Evolutionary conservation across 92 coral and sea anemone species (phyloP), one percentile per base, ranked within the genome.

Genomic region (Phenganax marumi): DNA sequence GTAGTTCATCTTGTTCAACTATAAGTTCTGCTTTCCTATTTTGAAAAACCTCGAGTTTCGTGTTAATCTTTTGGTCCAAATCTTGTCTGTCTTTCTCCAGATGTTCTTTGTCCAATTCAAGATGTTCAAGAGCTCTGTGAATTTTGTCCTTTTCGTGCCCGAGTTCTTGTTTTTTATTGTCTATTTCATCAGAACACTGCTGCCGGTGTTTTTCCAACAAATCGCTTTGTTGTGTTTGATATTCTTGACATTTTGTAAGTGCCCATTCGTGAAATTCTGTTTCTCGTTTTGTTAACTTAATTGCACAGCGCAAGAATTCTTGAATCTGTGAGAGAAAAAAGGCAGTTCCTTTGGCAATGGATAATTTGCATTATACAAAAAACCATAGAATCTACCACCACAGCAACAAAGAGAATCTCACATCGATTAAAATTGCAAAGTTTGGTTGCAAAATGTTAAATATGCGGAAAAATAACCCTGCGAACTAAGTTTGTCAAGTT

Each of bases 51-150:
- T 85, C 82, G 23, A 91, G 92, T 87, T 91, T 90, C 18, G 79
- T 70, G 3, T 79, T 16, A 64, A 94, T 90, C 70, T 90, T 93
- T 47, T 78, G 79, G 22, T 87, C 83, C 48, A 94, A 79, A 56
- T 87, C 86, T 48, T 47, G 33, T 21, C 91, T 81, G 43, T 89
- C 97, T 7, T 87, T 83, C 46, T 86, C 87, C 79, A 89, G 64
- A 79, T 94, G 97, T 53, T 92, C 91, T 54, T 84, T 89, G 77
- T 94, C 97, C 8, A 94, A 91, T 52, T 84, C 62, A 64, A 94
- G 78, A 75, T 94, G 97, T 7, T 88, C 94, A 46, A 80, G 80
- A 56, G 93, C 87, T 86, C 97, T 87, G 54, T 92, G 91, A 24
- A 92, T 52, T 68, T 92, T 81, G 69, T 87, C 91, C 52, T 91